phyloP scores from a whole-genome alignment of 2,797 vertebrate genomes.

The Dromococcyx pavoninus region DNA sequence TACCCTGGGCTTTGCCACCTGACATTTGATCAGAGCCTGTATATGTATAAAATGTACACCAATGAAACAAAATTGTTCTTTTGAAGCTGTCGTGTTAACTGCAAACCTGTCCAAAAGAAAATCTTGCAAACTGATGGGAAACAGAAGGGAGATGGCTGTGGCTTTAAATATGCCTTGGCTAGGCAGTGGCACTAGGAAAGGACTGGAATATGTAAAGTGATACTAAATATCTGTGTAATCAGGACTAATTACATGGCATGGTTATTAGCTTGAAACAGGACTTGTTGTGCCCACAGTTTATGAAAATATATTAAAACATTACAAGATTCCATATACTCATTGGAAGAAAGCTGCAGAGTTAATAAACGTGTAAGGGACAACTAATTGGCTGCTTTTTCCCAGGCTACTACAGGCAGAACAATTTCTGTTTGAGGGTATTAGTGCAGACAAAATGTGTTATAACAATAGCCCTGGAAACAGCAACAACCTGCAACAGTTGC shows the following conservation, averaged over 20 bases:
- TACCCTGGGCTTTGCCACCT: neutral
- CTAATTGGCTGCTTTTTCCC: constrained; percentile 64
- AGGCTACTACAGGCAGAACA: constrained; percentile 28
- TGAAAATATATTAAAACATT: constrained; percentile 64
- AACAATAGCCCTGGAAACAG: constrained; percentile 26
- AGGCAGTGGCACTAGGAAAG: neutral
- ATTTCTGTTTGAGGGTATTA: constrained; percentile 39
- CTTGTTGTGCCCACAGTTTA: constrained; percentile 63
- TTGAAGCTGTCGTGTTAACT: neutral
- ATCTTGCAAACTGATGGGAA: neutral
- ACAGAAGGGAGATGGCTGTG: constrained; percentile 17
- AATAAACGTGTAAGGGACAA: constrained; percentile 50
- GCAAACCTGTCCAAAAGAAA: neutral
- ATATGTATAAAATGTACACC: neutral
- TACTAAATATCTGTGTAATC: constrained; percentile 64
- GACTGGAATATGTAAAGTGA: constrained; percentile 42
- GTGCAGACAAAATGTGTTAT: constrained; percentile 8
- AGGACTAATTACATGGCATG: constrained; percentile 55
- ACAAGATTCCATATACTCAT: constrained; percentile 28
- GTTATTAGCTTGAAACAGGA: constrained; percentile 65
- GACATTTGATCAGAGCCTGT: neutral
- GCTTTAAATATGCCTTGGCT: constrained; percentile 42
- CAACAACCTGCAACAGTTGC: neutral
- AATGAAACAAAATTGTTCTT: constrained; percentile 14
- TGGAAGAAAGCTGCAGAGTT: constrained; percentile 52